phyloP scores from a whole-genome alignment of 2,888 invertebrate genomes.

The Ectemnius continuus region DNA sequence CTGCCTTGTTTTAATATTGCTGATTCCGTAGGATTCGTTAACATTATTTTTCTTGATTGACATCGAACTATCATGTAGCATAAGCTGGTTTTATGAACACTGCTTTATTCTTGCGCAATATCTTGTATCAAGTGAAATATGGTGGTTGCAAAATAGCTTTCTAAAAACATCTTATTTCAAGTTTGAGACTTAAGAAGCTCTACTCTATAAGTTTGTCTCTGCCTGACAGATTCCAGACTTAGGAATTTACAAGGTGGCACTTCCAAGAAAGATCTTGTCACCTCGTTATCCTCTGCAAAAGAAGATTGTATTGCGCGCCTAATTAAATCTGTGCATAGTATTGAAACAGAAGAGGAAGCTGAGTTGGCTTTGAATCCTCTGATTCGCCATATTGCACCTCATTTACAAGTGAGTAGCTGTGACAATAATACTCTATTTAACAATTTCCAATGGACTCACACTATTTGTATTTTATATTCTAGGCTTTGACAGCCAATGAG shows the following conservation, averaged over 20 bases:
- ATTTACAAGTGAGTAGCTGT: slow-evolving; percentile 67
- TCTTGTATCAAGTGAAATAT: no score
- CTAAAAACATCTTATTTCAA: no score
- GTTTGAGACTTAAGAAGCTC: no score
- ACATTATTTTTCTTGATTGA: no score
- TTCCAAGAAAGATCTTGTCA: slow-evolving; percentile 80
- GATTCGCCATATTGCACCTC: slow-evolving; percentile 76
- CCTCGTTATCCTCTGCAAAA: slow-evolving; percentile 80
- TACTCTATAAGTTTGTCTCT: no score
- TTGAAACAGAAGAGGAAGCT: slow-evolving; percentile 78
- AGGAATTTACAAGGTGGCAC: slow-evolving; percentile 69
- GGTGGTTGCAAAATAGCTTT: no score
- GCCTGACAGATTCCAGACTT: slow-evolving; percentile 65
- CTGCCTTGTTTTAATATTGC: no score
- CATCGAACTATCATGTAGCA: no score
- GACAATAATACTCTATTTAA: slow-evolving; percentile 2
- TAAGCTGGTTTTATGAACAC: no score
- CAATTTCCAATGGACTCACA: neutral
- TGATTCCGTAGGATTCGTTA: no score
- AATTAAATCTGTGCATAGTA: slow-evolving; percentile 80
- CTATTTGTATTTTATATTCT: slow-evolving; percentile 32
- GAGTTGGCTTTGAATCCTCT: slow-evolving; percentile 72
- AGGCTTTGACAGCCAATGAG: slow-evolving; percentile 79
- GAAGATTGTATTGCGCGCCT: slow-evolving; percentile 82
- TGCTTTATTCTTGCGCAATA: no score